phyloP scores from a whole-genome alignment of 92 coral and sea anemone genomes.

The Epizoanthus illoricatus region DNA sequence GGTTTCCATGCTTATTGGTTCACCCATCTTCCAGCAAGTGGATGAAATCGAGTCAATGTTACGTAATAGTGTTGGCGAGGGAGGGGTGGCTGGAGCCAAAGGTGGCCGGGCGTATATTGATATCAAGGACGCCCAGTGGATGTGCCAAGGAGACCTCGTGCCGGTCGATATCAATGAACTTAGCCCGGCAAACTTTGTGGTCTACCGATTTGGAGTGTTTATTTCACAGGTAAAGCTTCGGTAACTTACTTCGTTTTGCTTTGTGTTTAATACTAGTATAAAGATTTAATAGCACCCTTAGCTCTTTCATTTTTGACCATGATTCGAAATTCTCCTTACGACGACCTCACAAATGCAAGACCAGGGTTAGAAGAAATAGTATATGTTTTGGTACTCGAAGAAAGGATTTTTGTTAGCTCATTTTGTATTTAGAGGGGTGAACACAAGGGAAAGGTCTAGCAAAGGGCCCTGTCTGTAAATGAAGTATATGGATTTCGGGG shows the following conservation, averaged over 20 bases:
- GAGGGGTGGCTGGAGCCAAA: slow-evolving; percentile 91
- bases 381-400: neutral
- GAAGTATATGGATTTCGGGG: too few relatives aligned
- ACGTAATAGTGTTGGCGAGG: slow-evolving; percentile 89
- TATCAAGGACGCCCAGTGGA: slow-evolving; percentile 97
- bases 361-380: too few relatives aligned
- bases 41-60: slow-evolving; percentile 88
- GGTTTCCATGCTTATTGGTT: slow-evolving; percentile 90
- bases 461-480: too few relatives aligned
- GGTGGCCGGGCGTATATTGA: slow-evolving; percentile 92
- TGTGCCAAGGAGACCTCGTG: slow-evolving; percentile 90
- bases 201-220: slow-evolving; percentile 97
- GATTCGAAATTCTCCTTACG: too few relatives aligned
- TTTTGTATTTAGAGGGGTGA: too few relatives aligned
- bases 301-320: neutral
- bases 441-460: too few relatives aligned
- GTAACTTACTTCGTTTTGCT: too few relatives aligned
- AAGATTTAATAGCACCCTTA: too few relatives aligned
- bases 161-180: slow-evolving; percentile 96
- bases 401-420: neutral
- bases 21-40: slow-evolving; percentile 94
- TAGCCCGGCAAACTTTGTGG: slow-evolving; percentile 93
- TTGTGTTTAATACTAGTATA: too few relatives aligned
- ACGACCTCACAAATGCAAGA: too few relatives aligned
- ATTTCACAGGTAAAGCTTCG: slow-evolving; percentile 40